Base-by-base conservation (phyloP, 1,140 invertebrate species). In the Pygmarrhopalites habei region DNA sequence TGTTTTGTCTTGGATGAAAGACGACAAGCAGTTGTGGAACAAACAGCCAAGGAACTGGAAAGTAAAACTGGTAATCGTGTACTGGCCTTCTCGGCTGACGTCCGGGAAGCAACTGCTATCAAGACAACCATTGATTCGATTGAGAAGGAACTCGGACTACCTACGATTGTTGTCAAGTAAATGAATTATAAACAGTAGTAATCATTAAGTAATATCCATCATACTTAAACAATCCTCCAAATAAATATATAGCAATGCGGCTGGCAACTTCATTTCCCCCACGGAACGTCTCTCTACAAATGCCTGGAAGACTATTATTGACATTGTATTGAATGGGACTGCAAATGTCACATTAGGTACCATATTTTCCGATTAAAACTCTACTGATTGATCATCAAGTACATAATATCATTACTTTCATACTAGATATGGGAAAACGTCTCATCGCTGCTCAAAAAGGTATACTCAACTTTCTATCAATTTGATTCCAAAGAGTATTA, bases 261-360 rank as follows among this genome's bases (percentile, higher is more conserved):
- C 82, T 28, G 82, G 82, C 12, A 83, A 83, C 64, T 83, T 83
- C 67, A 79, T 83, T 53, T 77, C 77, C 7, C 82, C 81, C 10
- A 75, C 80, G n/a, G 80, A 82, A 67, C 72, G 73, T 39, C 72
- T 83, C 0, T 80, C 80, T 4, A 62, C 77, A 2, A 82, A 83
- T 74, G 82, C 79, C 7, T 81, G 77, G 72, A 77, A 74, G 60
- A 78, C 81, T 17, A 75, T 83, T 26, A 72, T 80, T 44, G 82
- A 82, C 67, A 82, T 82, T 71, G 81, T 83, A 7, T 72, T 83
- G 1, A 79, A 78, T 67, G 82, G 82, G 39, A 79, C 81, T 44
- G 79, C 80, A 4, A 76, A 76, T 70, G 77, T 83, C 0, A 81
- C 81, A 2, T 64, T n/a, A n/a, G n/a, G n/a, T n/a, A n/a, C n/a